A percentile compares a stretch with the other conserved stretches of the same genome.
Evolutionary conservation across 2,888 invertebrate species (phyloP).

Genomic region (Napeogenes sylphis): DNA sequence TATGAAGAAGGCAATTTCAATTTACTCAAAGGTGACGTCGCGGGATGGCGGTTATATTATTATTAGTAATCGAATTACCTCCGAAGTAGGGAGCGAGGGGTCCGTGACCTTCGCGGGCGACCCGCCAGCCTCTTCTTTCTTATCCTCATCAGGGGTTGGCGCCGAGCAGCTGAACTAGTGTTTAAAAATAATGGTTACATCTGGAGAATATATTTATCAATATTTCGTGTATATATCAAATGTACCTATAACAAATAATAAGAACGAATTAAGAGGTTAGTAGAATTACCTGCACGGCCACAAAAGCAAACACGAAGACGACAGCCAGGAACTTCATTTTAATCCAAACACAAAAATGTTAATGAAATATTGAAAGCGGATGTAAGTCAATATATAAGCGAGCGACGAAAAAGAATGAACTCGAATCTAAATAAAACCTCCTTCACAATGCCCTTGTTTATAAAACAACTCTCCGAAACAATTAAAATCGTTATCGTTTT

Average conservation of each 20-base stretch:
- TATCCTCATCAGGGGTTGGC: conserved; percentile 50
- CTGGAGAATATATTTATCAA: background rate
- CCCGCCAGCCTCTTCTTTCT: conserved; percentile 38
- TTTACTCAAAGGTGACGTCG: no score
- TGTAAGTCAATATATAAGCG: conserved; percentile 55
- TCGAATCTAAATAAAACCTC: conserved; percentile 46
- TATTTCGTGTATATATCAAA: no score
- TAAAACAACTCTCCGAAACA: conserved; percentile 53
- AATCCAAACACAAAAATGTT: conserved; percentile 11
- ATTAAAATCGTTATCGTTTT: conserved; percentile 54
- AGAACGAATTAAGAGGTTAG: no score
- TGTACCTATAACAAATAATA: no score
- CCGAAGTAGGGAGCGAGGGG: conserved; percentile 23
- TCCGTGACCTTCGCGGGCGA: conserved; percentile 25
- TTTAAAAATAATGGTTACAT: background rate
- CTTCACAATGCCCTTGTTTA: conserved; percentile 48
- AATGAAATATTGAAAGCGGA: conserved; percentile 10
- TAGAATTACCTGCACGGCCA: conserved; percentile 56
- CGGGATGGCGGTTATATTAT: background rate
- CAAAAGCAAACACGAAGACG: conserved; percentile 54
- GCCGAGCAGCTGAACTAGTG: conserved; percentile 46
- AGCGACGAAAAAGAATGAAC: conserved; percentile 27
- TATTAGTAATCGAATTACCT: conserved; percentile 26
- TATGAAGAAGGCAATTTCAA: no score
- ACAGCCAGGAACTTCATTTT: conserved; percentile 57